Evolutionary conservation across 2,113 vertebrate genomes (phyloP).

Genomic region (Pomatostomus ruficeps): DNA sequence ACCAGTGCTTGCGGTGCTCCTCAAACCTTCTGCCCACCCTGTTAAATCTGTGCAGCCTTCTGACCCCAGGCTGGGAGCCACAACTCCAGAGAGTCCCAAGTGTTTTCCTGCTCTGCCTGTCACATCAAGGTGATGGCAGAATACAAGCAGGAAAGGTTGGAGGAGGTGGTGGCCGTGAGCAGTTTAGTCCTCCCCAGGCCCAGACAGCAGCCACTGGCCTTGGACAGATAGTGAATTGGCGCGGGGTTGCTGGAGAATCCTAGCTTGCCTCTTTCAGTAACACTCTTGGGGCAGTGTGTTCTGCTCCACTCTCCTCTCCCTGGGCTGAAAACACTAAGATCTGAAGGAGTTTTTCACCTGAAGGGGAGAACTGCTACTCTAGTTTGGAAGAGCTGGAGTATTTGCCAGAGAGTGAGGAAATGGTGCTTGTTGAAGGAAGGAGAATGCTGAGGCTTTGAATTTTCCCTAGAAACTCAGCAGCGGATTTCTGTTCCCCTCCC

Average conservation of each 20-base stretch:
- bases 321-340: neutral
- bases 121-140: neutral
- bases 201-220: neutral
- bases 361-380: neutral
- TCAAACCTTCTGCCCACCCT: neutral
- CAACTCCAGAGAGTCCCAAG: neutral
- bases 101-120: neutral
- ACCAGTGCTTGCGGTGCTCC: neutral
- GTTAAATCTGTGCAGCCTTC: neutral
- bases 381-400: neutral
- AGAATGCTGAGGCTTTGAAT: neutral
- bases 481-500: neutral
- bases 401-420: neutral
- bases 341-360: neutral
- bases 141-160: neutral
- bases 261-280: neutral
- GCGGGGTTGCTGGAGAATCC: neutral
- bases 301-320: neutral
- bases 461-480: neutral
- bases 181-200: neutral
- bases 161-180: neutral
- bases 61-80: neutral
- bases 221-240: neutral
- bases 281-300: rapidly evolving
- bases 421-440: neutral